A percentile compares a stretch with the other conserved stretches of the same genome.
These are phyloP conservation scores for Tenthredo distinguenda DNA, from an alignment of 2,888 invertebrate species.

Conservation along the genomic window DNA sequence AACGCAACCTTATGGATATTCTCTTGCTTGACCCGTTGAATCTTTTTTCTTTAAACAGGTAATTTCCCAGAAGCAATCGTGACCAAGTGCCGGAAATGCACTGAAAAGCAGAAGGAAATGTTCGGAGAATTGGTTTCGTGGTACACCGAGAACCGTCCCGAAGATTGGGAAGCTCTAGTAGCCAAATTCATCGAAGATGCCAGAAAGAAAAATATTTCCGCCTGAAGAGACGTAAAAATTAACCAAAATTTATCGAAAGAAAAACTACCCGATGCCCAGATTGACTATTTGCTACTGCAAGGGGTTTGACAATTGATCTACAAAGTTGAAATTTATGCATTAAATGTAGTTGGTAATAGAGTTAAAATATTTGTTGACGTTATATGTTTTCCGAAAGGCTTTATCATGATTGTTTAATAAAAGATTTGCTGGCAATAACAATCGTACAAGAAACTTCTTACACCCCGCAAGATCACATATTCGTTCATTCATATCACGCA, in stretches of 20 bases:
- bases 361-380: neutral
- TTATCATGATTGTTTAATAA: neutral
- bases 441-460: neutral
- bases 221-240: neutral
- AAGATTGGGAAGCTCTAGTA: constrained; percentile 63
- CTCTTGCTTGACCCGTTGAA: neutral
- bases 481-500: neutral
- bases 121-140: constrained; percentile 65
- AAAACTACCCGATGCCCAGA: neutral
- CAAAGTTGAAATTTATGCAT: neutral
- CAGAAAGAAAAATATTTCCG: constrained; percentile 47
- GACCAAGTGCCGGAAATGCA: constrained; percentile 68
- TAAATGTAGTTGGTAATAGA: neutral
- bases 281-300: neutral
- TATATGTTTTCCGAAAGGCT: neutral
- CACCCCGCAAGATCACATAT: neutral
- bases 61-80: constrained; percentile 67
- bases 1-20: neutral
- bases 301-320: neutral
- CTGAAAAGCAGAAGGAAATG: constrained; percentile 65
- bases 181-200: constrained; percentile 56
- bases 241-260: neutral
- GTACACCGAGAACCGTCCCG: constrained; percentile 65
- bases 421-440: neutral
- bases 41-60: constrained; percentile 56